Base-by-base conservation (phyloP, 2,888 invertebrate species). In the Oxytorus armatus region DNA sequence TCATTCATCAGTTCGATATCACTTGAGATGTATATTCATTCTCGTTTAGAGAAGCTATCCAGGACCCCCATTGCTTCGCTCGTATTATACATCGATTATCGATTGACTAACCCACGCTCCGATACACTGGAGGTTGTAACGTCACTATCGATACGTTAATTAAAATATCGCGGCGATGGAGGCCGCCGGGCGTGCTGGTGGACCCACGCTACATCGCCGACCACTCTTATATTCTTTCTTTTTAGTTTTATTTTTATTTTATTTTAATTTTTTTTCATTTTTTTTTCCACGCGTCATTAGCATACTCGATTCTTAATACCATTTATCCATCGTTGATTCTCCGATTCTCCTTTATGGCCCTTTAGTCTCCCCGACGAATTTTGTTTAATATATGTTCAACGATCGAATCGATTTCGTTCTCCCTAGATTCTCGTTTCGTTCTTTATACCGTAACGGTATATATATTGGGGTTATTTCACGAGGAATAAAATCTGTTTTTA, bases 141-240 rank as follows among this genome's bases (percentile, higher is more conserved):
- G 66, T 74, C 75, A 86, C 85, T 89, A 91, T 90, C 91, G 87
- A 89, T 89, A 88, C 88, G 88, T 91, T 90, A 91, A 91, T 90
- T 91, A 91, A 91, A 90, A 91, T 88, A 90, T 91, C 88, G 87
- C 75, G 83, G 84, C 84, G 85, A 82, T 77, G 80, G 86, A 79
- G 85, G 82, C 81, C 86, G 77, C 87, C 89, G 90, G 77, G 81
- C 57, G 36, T 69, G 69, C 51, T 69, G 69, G 42, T 68, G 65
- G 57, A 74, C 36, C 72, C 53, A 73, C 59, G 69, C 51, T 33
- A 25, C 61, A 39, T 42, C 42, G 44, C 55, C 29, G 44, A 33
- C n/a, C 55, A 77, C 85, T 55, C 57, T 63, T 65, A n/a, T 70
- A 49, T 83, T 79, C 73, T 47, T 65, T 29, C 21, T 55, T 33